Conservation (phyloP, 2,113 vertebrate species). For the Australoheros scitulus region DNA sequence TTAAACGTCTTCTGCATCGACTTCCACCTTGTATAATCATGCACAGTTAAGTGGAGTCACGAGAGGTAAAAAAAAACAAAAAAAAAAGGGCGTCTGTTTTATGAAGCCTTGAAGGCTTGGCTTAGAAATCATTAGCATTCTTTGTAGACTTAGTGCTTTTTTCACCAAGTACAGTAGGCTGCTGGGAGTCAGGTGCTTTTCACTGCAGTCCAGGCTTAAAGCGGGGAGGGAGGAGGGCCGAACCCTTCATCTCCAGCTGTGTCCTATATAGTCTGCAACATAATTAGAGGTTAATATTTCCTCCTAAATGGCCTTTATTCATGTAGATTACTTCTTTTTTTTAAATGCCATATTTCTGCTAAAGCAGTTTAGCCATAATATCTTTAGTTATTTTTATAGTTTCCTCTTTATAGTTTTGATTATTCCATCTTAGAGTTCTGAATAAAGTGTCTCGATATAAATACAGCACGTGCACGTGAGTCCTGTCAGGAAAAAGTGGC, state of each 20-base stretch:
- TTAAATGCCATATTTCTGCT: not conserved
- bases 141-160: conserved; percentile 63
- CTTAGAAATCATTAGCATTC: conserved; percentile 75
- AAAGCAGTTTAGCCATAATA: not conserved
- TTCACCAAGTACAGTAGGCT: conserved; percentile 43
- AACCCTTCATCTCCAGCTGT: conserved; percentile 1
- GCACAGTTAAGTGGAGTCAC: conserved; percentile 43
- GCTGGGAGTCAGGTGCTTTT: conserved; percentile 70
- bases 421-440: not conserved
- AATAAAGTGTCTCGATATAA: not conserved
- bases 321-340: not conserved
- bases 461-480: too few species aligned
- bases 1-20: not conserved
- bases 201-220: conserved; percentile 19
- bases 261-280: not conserved
- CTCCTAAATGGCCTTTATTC: not conserved
- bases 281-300: not conserved
- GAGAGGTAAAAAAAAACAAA: not conserved
- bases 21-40: not conserved
- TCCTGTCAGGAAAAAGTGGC: not conserved
- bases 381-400: not conserved
- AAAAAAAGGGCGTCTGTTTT: conserved; percentile 24
- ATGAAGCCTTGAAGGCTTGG: conserved; percentile 68
- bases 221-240: not conserved
- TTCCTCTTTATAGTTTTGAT: too few species aligned